A percentile compares a stretch with the other conserved stretches of the same genome.
Conservation (phyloP, 2,797 vertebrate genomes). For the Champsocephalus esox region DNA sequence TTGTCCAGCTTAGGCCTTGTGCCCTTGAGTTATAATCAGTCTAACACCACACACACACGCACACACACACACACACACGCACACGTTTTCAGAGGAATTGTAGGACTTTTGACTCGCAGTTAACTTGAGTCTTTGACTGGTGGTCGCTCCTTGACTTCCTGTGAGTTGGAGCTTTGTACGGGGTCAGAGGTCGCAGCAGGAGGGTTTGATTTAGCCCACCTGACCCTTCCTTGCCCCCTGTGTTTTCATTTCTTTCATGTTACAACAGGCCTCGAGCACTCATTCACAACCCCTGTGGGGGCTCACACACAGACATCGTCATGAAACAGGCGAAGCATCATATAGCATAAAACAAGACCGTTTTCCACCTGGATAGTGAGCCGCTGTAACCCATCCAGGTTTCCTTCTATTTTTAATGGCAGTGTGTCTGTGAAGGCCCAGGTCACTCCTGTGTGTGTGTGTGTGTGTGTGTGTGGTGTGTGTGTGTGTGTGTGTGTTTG, state of each 20-base stretch:
- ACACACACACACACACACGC: constrained; percentile 7
- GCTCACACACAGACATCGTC: constrained; percentile 31
- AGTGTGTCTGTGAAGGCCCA: constrained; percentile 71
- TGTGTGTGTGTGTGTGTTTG: constrained; percentile 56
- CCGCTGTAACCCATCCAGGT: constrained; percentile 59
- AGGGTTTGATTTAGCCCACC: constrained; percentile 76
- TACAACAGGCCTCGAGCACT: constrained; percentile 76
- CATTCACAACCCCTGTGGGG: constrained; percentile 68
- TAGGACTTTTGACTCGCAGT: constrained; percentile 63
- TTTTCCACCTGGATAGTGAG: constrained; percentile 69
- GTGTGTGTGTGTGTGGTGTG: constrained; percentile 59
- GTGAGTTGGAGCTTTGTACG: constrained; percentile 58
- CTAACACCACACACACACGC: constrained; percentile 1
- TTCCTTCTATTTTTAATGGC: constrained; percentile 82
- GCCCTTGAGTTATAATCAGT: constrained; percentile 39
- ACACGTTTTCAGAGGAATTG: constrained; percentile 12
- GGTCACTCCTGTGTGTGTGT: constrained; percentile 61
- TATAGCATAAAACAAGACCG: constrained; percentile 67
- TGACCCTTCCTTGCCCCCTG: constrained; percentile 66
- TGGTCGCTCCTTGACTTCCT: constrained; percentile 74
- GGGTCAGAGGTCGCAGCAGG: constrained; percentile 72
- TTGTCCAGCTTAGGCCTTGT: not conserved
- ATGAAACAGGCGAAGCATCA: constrained; percentile 60
- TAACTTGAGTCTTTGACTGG: constrained; percentile 70
- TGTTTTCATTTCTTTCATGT: constrained; percentile 79